Evolutionary conservation across 2,888 invertebrate species (phyloP), one percentile per base, ranked within the genome.

Genomic region (Rhogogaster chlorosoma): DNA sequence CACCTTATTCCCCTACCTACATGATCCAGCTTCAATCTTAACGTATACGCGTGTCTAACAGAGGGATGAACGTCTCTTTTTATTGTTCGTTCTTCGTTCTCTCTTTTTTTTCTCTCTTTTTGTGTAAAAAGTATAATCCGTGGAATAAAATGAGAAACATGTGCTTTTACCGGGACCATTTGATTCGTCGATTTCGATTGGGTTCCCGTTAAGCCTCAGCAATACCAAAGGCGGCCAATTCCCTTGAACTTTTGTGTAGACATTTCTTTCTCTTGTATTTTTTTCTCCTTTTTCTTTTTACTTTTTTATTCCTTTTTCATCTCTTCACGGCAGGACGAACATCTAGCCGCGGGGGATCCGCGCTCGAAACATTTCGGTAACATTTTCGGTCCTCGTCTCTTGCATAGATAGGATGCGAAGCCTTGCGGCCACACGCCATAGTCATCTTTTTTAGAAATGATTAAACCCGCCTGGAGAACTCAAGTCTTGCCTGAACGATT

Each of bases 311-410:
- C 18, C 29, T 32, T 61, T 61, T 22, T 61, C 61, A 61, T 36
- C 61, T 80, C 61, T 80, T 61, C 61, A 61, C 61, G 80, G 80
- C n/a, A 36, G 80, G 61, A 61, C 61, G 80, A 36, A 36, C 61
- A 80, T 38, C 77, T 53, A 61, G 61, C 80, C 57, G 38, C 80
- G 61, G 80, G 80, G 29, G 32, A 77, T 77, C 32, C 53, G 18
- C 49, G 53, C 32, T 53, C 29, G 18, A 32, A 49, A 53, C 32
- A 77, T 53, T 38, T 45, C 53, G 53, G 38, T 73, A 36, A 42
- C 42, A 6, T 71, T 42, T 73, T 73, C 15, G n/a, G 71, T 73
- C 22, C 22, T 42, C 42, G 42, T 26, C 42, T 42, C 22, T 73
- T 22, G n/a, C 10, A 42, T 22, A 12, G 18, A 15, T 29, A 3